Percentiles rank a stretch among this genome's conserved stretches.
phyloP scores from a whole-genome alignment of 2,113 vertebrate species.

The Ceyx margarethae region DNA sequence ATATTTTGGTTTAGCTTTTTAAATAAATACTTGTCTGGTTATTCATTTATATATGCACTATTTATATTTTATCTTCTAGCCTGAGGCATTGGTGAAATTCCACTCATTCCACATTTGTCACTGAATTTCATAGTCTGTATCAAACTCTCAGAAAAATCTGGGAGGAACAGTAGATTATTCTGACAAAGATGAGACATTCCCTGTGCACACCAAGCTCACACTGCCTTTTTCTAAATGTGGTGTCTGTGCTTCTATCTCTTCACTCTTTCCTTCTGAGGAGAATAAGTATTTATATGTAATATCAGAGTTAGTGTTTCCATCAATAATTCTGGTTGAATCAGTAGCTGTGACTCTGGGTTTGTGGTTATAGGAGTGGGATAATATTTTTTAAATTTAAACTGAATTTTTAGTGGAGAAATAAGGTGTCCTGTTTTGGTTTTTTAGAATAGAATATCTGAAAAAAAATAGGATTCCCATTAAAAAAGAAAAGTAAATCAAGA shows the following conservation, averaged over 20 bases:
- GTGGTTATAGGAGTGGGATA: background rate
- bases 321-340: background rate
- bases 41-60: background rate
- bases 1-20: background rate
- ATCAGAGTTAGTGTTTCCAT: background rate
- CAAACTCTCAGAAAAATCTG: background rate
- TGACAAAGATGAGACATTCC: background rate
- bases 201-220: background rate
- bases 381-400: background rate
- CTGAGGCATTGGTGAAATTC: background rate
- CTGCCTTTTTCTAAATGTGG: background rate
- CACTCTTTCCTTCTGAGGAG: background rate
- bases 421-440: background rate
- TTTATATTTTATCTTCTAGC: background rate
- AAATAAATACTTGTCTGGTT: background rate
- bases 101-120: background rate
- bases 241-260: background rate
- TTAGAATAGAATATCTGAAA: background rate
- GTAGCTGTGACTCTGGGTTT: background rate
- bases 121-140: background rate
- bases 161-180: background rate
- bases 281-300: background rate
- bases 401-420: background rate
- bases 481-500: background rate
- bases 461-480: background rate